phyloP scores from a whole-genome alignment of 92 coral and sea anemone genomes.

The Zoanthus gigantus region DNA sequence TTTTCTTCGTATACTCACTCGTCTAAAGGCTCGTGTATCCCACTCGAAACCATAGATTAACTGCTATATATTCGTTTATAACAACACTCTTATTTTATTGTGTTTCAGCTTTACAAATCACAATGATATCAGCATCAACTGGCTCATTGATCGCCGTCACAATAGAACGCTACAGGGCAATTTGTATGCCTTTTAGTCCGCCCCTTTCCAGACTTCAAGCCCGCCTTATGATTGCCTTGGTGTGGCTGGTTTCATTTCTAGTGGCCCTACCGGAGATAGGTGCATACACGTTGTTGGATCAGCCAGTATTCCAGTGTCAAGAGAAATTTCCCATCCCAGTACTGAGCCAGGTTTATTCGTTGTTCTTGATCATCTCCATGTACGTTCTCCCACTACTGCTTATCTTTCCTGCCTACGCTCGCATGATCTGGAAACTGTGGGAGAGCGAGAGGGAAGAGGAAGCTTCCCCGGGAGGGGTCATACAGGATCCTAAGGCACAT shows the following conservation, averaged over 20 bases:
- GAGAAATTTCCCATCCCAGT: constrained; percentile 74
- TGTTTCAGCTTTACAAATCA: constrained; percentile 77
- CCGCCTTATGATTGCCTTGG: constrained; percentile 77
- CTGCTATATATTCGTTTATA: too few relatives aligned
- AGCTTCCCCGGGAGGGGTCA: constrained; percentile 73
- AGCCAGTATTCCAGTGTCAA: constrained; percentile 60
- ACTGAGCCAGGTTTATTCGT: constrained; percentile 74
- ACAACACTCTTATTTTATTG: background rate
- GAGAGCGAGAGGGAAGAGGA: constrained; percentile 59
- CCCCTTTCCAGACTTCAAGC: constrained; percentile 91
- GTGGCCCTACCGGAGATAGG: constrained; percentile 90
- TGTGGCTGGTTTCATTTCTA: constrained; percentile 84
- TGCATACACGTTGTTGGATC: constrained; percentile 60
- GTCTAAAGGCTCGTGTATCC: too few relatives aligned
- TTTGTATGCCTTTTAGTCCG: constrained; percentile 87
- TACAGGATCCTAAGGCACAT: constrained; percentile 80
- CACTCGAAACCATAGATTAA: too few relatives aligned
- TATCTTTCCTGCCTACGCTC: constrained; percentile 85
- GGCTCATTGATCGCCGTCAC: constrained; percentile 93
- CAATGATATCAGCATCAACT: constrained; percentile 90
- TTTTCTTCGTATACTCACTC: too few relatives aligned
- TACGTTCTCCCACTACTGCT: constrained; percentile 84
- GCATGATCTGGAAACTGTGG: constrained; percentile 83
- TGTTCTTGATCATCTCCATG: constrained; percentile 76
- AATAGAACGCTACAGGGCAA: constrained; percentile 92